Conservation (phyloP, 2,113 vertebrate species). For the Oostethus manadensis region DNA sequence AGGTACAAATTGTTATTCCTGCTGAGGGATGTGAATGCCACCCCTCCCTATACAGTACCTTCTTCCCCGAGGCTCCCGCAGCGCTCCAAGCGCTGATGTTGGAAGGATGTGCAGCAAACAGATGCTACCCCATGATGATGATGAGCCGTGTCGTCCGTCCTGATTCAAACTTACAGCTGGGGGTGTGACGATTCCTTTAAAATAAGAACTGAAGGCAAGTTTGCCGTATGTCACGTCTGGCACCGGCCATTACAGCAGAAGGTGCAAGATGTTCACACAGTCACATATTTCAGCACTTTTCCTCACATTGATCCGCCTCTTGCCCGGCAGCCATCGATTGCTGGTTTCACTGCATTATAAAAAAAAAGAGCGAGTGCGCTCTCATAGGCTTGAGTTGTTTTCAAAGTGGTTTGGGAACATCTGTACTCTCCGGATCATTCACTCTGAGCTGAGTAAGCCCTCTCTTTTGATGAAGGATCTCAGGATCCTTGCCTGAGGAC, state of each 20-base stretch:
- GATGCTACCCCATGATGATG: constrained; percentile 67
- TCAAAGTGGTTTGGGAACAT: constrained; percentile 1
- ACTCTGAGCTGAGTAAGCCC: not conserved
- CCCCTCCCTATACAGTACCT: constrained; percentile 17
- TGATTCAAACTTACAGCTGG: constrained; percentile 52
- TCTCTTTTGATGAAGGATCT: constrained; percentile 1
- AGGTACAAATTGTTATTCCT: constrained; percentile 67
- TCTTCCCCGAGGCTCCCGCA: constrained; percentile 42
- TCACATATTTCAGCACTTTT: not conserved
- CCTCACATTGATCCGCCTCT: constrained; percentile 17
- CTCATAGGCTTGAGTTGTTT: constrained; percentile 9
- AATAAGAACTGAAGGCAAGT: constrained; percentile 8
- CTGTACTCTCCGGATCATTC: not conserved
- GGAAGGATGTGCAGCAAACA: constrained; percentile 60
- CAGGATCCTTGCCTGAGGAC: not conserved
- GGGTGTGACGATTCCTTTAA: not conserved
- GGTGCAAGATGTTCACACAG: constrained; percentile 1
- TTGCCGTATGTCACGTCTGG: constrained; percentile 5
- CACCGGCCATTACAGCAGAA: constrained; percentile 11
- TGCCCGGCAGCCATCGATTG: constrained; percentile 15
- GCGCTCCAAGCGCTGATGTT: constrained; percentile 55
- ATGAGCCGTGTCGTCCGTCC: constrained; percentile 51
- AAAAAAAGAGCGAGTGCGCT: constrained; percentile 1
- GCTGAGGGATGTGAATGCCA: constrained; percentile 46
- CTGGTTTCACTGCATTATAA: constrained; percentile 14